Conservation (phyloP, 2,888 invertebrate genomes). For the Liodrosophila aerea region DNA sequence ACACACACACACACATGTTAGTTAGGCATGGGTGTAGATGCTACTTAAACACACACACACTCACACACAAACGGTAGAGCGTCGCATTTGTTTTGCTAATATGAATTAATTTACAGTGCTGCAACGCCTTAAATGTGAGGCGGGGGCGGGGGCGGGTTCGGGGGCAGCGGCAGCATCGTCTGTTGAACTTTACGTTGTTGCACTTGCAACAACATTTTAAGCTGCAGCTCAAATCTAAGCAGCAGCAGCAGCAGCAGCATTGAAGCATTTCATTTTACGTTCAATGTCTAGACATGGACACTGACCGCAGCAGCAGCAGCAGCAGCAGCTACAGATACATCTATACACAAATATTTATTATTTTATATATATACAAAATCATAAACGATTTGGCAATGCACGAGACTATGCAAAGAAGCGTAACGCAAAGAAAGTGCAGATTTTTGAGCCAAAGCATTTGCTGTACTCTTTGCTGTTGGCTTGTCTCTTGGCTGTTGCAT, state of each 20-base stretch:
- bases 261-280: constrained; percentile 61
- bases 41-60: constrained; percentile 13
- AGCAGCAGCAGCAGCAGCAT: constrained; percentile 52
- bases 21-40: constrained; percentile 16
- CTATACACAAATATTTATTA: constrained; percentile 26
- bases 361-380: constrained; percentile 23
- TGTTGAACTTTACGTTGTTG: constrained; percentile 73
- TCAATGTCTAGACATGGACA: constrained; percentile 72
- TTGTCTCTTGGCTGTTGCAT: constrained; percentile 23
- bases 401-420: constrained; percentile 71
- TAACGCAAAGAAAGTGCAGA: constrained; percentile 73
- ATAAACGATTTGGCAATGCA: constrained; percentile 66
- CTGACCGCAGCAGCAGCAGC: constrained; percentile 59
- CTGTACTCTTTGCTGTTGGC: constrained; percentile 52
- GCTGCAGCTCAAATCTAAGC: constrained; percentile 32
- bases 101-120: constrained; percentile 72
- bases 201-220: constrained; percentile 52
- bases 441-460: constrained; percentile 34
- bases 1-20: constrained; percentile 12
- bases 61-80: constrained; percentile 22
- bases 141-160: neutral
- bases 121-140: constrained; percentile 52
- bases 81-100: constrained; percentile 71
- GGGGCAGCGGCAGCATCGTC: constrained; percentile 33
- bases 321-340: constrained; percentile 20